phyloP scores from a whole-genome alignment of 2,888 invertebrate species.

The Eledona agricola region DNA sequence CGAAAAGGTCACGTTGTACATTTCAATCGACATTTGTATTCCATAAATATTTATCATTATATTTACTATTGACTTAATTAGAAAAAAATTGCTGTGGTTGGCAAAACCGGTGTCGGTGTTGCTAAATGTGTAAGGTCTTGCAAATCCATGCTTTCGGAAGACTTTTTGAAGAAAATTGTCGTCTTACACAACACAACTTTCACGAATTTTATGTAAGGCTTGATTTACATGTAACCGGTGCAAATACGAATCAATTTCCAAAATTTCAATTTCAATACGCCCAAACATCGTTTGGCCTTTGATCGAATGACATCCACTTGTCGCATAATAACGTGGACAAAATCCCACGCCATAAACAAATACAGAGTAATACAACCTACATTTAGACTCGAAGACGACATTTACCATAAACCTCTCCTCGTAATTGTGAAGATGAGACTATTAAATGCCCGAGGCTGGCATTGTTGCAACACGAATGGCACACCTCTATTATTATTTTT shows the following conservation, averaged over 20 bases:
- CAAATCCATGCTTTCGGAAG: background rate
- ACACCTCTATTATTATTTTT: slow-evolving; percentile 35
- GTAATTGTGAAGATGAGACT: slow-evolving; percentile 39
- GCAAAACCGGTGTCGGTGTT: slow-evolving; percentile 11
- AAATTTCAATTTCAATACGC: slow-evolving; percentile 15
- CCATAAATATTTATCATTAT: slow-evolving; percentile 25
- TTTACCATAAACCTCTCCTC: slow-evolving; percentile 38
- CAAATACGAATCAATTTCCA: no score
- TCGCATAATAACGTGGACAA: slow-evolving; percentile 36
- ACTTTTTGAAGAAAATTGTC: background rate
- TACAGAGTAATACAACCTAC: slow-evolving; percentile 33
- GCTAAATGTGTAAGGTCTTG: slow-evolving; percentile 11
- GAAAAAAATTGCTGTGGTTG: slow-evolving; percentile 25
- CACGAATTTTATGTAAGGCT: no score
- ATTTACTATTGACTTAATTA: slow-evolving; percentile 22
- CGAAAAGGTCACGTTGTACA: slow-evolving; percentile 25
- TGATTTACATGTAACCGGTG: no score
- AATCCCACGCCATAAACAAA: slow-evolving; percentile 35
- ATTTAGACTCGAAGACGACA: slow-evolving; percentile 38
- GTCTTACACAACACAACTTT: background rate
- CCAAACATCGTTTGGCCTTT: slow-evolving; percentile 29
- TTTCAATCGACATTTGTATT: slow-evolving; percentile 30
- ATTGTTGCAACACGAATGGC: slow-evolving; percentile 39
- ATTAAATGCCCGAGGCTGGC: slow-evolving; percentile 35
- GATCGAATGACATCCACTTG: slow-evolving; percentile 35